Evolutionary conservation across 2,113 vertebrate species (phyloP).

Genomic region (Tricholaema leucomelas): DNA sequence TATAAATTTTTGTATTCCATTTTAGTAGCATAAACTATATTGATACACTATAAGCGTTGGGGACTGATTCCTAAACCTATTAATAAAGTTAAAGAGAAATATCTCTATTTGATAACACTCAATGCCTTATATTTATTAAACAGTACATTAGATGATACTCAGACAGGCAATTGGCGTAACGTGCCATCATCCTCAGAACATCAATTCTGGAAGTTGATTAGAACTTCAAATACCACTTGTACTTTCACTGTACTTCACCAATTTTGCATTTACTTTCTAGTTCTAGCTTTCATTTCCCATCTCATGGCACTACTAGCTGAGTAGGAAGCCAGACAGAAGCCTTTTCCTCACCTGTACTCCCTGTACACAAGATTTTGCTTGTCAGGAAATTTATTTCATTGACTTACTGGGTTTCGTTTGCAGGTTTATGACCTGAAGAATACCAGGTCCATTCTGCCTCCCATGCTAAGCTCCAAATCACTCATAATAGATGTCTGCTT

Average conservation of each 20-base stretch:
- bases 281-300: neutral
- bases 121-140: too few relatives aligned
- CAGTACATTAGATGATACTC: too few relatives aligned
- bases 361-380: neutral
- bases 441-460: neutral
- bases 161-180: too few relatives aligned
- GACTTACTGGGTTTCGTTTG: neutral
- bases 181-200: neutral
- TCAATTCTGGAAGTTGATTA: neutral
- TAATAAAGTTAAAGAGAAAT: too few relatives aligned
- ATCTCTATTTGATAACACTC: too few relatives aligned
- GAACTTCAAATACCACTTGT: neutral
- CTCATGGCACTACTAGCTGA: neutral
- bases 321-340: neutral
- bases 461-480: neutral
- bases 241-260: neutral
- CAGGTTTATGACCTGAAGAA: neutral
- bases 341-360: neutral
- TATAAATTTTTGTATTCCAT: too few relatives aligned
- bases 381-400: neutral
- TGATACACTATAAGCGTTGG: too few relatives aligned
- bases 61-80: too few relatives aligned
- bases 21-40: too few relatives aligned
- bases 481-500: neutral
- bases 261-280: neutral